A percentile compares a stretch with the other conserved stretches of the same genome.
Evolutionary conservation across 1,140 invertebrate genomes (phyloP).

Genomic region (Achroia grisella): DNA sequence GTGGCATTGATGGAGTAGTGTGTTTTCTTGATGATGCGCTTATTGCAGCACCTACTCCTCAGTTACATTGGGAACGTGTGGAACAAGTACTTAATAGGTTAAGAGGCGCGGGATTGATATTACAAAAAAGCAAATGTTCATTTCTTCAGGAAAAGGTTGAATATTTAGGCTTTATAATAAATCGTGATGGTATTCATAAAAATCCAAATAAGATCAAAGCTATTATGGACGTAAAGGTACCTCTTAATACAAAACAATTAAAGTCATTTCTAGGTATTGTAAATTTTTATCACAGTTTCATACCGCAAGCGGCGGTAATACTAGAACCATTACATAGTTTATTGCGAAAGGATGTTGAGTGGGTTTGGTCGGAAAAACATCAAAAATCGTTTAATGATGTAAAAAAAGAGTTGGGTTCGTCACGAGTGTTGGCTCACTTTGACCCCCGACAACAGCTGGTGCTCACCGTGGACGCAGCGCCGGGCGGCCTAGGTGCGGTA

Average conservation of each 20-base stretch:
- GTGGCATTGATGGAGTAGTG: background rate
- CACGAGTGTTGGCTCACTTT: constrained; percentile 39
- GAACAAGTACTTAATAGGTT: constrained; percentile 16
- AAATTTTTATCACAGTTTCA: constrained; percentile 8
- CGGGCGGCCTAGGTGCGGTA: constrained; percentile 6
- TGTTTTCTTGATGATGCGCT: constrained; percentile 18
- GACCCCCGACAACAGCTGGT: background rate
- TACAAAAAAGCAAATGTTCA: constrained; percentile 18
- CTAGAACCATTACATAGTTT: too few species aligned
- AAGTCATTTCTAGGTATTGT: constrained; percentile 10
- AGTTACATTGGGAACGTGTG: constrained; percentile 15
- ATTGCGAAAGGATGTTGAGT: background rate
- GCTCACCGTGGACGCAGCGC: constrained; percentile 5
- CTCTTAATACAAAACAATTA: constrained; percentile 36
- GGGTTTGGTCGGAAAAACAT: background rate
- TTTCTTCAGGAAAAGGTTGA: constrained; percentile 19
- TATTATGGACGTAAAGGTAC: constrained; percentile 38
- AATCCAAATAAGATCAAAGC: constrained; percentile 39
- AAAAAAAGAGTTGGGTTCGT: background rate
- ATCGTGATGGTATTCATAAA: constrained; percentile 35
- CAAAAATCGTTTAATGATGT: background rate
- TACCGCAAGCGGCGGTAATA: constrained; percentile 5
- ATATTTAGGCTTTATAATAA: constrained; percentile 48
- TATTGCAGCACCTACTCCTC: constrained; percentile 9
- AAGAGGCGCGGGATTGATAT: constrained; percentile 2